These are phyloP conservation scores for Misgurnus mizolepis DNA, from an alignment of 2,113 vertebrate species.

Conservation along the genomic window DNA sequence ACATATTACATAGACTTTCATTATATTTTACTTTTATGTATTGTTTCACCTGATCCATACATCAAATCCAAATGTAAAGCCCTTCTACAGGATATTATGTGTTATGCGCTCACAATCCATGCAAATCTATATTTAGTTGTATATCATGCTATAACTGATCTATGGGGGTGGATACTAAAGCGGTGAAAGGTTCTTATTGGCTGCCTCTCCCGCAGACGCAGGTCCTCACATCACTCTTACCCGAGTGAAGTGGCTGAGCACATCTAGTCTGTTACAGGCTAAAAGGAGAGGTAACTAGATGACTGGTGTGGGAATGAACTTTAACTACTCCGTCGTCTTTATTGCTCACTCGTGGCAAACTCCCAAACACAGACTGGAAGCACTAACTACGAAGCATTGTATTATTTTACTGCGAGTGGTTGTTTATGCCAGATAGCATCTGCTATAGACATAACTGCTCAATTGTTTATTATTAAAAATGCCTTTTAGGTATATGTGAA, in stretches of 20 bases:
- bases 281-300: constrained; percentile 73
- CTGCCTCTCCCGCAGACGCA: constrained; percentile 72
- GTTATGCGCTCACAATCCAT: background rate
- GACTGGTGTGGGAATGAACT: constrained; percentile 53
- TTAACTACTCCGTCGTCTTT: constrained; percentile 21
- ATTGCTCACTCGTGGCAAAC: constrained; percentile 8
- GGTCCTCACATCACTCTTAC: constrained; percentile 69
- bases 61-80: background rate
- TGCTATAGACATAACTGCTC: background rate
- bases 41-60: background rate
- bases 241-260: constrained; percentile 78
- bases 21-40: constrained; percentile 4
- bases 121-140: constrained; percentile 6
- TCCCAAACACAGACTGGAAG: constrained; percentile 24
- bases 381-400: background rate
- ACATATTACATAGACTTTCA: background rate
- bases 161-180: background rate
- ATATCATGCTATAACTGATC: background rate
- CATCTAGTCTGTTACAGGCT: constrained; percentile 76
- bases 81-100: too few relatives aligned
- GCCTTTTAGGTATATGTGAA: background rate
- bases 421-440: constrained; percentile 3
- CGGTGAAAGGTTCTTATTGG: constrained; percentile 57
- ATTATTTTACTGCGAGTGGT: constrained; percentile 14
- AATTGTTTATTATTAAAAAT: background rate